A percentile compares a stretch with the other conserved stretches of the same genome.
phyloP scores from a whole-genome alignment of 1,140 invertebrate genomes.

The Thereuonema tuberculata region DNA sequence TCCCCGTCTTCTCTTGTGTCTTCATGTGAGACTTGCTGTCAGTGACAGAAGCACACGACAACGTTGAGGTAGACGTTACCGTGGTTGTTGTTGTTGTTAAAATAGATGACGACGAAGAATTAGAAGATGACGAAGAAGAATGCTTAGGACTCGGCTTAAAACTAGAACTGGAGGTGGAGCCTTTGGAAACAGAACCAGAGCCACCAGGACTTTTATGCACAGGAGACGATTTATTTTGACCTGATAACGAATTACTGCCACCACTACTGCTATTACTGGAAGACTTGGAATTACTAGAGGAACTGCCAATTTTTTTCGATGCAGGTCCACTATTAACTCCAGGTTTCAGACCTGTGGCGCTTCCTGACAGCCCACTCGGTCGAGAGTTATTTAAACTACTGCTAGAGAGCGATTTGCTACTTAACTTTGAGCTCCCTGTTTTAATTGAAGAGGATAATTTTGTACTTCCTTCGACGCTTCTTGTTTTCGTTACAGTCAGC shows the following conservation, averaged over 20 bases:
- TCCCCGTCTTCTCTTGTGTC: not conserved
- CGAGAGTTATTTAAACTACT: not conserved
- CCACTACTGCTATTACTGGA: not conserved
- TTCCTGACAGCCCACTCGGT: not conserved
- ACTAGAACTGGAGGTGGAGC: not conserved
- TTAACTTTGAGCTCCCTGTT: not conserved
- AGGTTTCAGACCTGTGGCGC: conserved; percentile 61
- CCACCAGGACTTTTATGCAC: not conserved
- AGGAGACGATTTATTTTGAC: not conserved
- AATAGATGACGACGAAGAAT: not conserved
- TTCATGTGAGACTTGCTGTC: no score
- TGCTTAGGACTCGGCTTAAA: not conserved
- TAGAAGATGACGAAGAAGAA: not conserved
- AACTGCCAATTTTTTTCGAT: conserved; percentile 45
- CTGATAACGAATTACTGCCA: not conserved
- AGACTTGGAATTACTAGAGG: not conserved
- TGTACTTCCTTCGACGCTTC: conserved; percentile 47
- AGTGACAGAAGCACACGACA: no score
- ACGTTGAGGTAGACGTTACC: no score
- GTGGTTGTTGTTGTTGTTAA: not conserved
- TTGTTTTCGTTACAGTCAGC: conserved; percentile 74
- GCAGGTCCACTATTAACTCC: conserved; percentile 64
- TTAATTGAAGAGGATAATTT: conserved; percentile 14
- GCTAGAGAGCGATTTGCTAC: not conserved
- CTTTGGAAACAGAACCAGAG: not conserved